Percentiles rank a stretch among this genome's conserved stretches.
Conservation (phyloP, 1,140 invertebrate genomes). For the Drosophila kurseongensis region DNA sequence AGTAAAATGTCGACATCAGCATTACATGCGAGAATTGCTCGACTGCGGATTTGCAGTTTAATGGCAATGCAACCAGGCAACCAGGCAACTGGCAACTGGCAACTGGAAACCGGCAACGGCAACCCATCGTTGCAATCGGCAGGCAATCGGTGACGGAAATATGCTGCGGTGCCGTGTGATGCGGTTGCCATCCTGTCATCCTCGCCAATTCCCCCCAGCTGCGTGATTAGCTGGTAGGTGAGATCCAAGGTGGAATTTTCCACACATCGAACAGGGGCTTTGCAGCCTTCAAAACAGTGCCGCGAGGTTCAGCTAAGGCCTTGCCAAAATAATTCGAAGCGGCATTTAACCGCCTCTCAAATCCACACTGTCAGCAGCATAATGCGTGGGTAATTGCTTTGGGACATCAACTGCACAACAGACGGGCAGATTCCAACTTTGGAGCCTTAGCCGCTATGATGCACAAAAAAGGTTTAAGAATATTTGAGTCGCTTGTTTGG, state of each 20-base stretch:
- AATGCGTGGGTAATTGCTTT: slow-evolving; percentile 41
- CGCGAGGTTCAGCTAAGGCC: slow-evolving; percentile 8
- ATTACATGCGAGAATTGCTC: slow-evolving; percentile 78
- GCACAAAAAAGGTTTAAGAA: not conserved
- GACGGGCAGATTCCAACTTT: not conserved
- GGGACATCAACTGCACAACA: slow-evolving; percentile 24
- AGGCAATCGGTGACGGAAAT: slow-evolving; percentile 55
- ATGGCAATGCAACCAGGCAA: slow-evolving; percentile 66
- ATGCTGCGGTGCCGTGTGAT: slow-evolving; percentile 50
- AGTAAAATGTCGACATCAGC: slow-evolving; percentile 78
- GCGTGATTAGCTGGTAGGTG: slow-evolving; percentile 28
- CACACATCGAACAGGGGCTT: slow-evolving; percentile 12
- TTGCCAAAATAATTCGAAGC: slow-evolving; percentile 26
- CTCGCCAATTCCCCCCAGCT: not conserved
- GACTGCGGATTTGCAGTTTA: slow-evolving; percentile 78
- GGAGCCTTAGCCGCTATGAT: not conserved
- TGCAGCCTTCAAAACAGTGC: slow-evolving; percentile 13
- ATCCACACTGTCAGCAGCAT: slow-evolving; percentile 24
- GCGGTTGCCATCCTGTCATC: slow-evolving; percentile 43
- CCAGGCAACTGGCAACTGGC: slow-evolving; percentile 14
- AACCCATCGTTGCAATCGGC: slow-evolving; percentile 50
- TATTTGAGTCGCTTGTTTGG: not conserved
- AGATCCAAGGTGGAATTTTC: slow-evolving; percentile 9
- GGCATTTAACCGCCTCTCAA: slow-evolving; percentile 27
- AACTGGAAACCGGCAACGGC: slow-evolving; percentile 9